phyloP scores from a whole-genome alignment of 2,113 vertebrate species.

The Megaleporinus macrocephalus region DNA sequence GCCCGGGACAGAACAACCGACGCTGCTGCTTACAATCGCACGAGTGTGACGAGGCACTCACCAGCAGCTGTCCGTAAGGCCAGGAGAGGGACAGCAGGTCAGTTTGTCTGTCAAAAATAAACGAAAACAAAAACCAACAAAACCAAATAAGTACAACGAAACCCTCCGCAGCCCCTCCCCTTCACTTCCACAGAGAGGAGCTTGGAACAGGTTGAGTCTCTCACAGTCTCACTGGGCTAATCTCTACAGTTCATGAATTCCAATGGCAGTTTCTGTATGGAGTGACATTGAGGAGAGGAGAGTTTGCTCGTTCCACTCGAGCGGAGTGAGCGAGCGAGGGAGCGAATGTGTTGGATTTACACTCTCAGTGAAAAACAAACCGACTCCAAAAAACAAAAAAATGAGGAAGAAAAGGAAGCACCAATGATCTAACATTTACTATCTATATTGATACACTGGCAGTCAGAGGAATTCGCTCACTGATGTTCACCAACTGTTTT shows the following conservation, averaged over 20 bases:
- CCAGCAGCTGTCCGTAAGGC: constrained; percentile 38
- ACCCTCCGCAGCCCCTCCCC: constrained; percentile 5
- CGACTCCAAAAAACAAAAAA: constrained; percentile 38
- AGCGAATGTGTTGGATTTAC: not conserved
- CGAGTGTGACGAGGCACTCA: constrained; percentile 41
- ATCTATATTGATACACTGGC: constrained; percentile 23
- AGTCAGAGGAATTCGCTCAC: not conserved
- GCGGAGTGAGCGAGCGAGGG: constrained; percentile 23
- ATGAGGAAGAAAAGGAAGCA: constrained; percentile 56
- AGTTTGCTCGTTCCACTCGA: constrained; percentile 35
- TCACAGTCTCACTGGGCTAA: constrained; percentile 48
- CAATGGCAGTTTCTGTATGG: constrained; percentile 16
- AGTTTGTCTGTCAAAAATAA: constrained; percentile 26
- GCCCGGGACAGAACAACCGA: constrained; percentile 42
- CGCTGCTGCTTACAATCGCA: constrained; percentile 41
- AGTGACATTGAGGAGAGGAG: constrained; percentile 42
- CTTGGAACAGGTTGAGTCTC: not conserved
- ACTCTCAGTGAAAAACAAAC: constrained; percentile 39
- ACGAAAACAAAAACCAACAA: constrained; percentile 2
- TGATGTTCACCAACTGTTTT: too few relatives aligned
- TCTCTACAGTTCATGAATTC: constrained; percentile 27
- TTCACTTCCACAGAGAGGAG: constrained; percentile 11
- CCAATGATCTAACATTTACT: constrained; percentile 55
- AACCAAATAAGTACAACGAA: not conserved
- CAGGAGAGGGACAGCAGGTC: constrained; percentile 39